Conservation (phyloP, 2,113 vertebrate species). For the Apodemus sylvaticus region DNA sequence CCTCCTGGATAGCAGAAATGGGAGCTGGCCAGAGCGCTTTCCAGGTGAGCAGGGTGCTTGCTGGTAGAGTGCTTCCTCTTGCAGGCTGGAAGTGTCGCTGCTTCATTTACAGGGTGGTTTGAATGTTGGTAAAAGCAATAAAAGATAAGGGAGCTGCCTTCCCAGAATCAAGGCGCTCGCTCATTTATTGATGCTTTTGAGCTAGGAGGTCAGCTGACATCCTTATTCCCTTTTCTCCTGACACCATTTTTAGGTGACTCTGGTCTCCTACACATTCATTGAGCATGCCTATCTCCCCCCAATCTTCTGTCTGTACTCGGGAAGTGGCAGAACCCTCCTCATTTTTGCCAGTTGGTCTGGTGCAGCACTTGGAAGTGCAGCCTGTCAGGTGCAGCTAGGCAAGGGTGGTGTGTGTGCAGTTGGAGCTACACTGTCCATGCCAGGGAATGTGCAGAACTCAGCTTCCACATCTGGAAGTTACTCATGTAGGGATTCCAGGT, state of each 20-base stretch:
- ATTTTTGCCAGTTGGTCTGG: background rate
- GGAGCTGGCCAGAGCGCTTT: background rate
- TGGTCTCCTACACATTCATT: background rate
- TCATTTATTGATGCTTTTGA: slow-evolving; percentile 59
- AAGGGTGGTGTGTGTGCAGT: background rate
- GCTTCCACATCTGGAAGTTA: background rate
- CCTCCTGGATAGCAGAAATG: slow-evolving; percentile 17
- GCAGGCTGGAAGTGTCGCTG: slow-evolving; percentile 24
- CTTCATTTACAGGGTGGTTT: slow-evolving; percentile 39
- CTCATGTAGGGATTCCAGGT: background rate
- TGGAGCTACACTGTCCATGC: background rate
- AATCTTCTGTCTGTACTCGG: background rate
- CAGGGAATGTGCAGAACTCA: background rate
- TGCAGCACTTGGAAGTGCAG: background rate
- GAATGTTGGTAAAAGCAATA: slow-evolving; percentile 16
- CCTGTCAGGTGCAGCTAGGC: background rate
- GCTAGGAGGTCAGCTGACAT: slow-evolving; percentile 35
- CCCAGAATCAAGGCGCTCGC: slow-evolving; percentile 55
- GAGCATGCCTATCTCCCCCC: background rate
- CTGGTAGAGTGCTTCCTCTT: slow-evolving; percentile 44
- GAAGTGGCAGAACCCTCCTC: background rate
- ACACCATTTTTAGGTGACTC: slow-evolving; percentile 9
- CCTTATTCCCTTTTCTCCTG: background rate
- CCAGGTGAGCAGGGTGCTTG: slow-evolving; percentile 61
- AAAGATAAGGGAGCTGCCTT: slow-evolving; percentile 54